Base-by-base conservation (phyloP, 2,888 invertebrate genomes). In the Uropetala carovei region DNA sequence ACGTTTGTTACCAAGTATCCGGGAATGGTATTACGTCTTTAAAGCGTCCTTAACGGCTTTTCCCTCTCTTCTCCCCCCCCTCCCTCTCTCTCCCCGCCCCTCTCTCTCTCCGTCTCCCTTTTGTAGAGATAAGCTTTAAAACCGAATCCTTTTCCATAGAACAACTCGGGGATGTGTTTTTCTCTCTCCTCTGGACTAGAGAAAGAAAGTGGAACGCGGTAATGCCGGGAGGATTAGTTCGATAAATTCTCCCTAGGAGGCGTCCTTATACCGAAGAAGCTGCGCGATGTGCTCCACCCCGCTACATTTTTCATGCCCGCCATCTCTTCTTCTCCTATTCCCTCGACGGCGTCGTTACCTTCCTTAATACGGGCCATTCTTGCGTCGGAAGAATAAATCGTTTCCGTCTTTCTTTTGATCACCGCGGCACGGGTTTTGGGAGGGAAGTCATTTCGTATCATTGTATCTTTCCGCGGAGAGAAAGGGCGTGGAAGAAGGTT, bases 91-190 rank as follows among this genome's bases (percentile, higher is more conserved):
- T 82, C 43, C 27, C 43, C 43, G 5, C 5, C 43, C n/a, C 82
- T 3, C 27, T n/a, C 82, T 27, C 82, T 82, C 43, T 43, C 43
- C 43, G 5, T 43, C 43, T 43, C 43, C 43, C 43, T 43, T 22
- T 27, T n/a, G 8, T 85, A n/a, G 13, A 59, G 86, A 89, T 89
- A 89, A 89, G 89, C 89, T 64, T 64, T 13, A 16, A 75, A 75
- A 13, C 64, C 89, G 59, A 85, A 85, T 60, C 60, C n/a, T 57
- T 14, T n/a, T 59, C 75, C 43, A 3, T 43, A 9, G 30, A 11
- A 16, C 82, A 16, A 0, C n/a, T n/a, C 27, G 9, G 18, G 13
- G 30, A 43, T 30, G 43, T 43, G 43, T 16, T 9, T 82, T 27
- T 82, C 13, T 22, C 82, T n/a, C 27, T 86, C 11, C 60, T 60